phyloP scores from a whole-genome alignment of 2,113 vertebrate genomes.

The Heterotilapia buettikoferi region DNA sequence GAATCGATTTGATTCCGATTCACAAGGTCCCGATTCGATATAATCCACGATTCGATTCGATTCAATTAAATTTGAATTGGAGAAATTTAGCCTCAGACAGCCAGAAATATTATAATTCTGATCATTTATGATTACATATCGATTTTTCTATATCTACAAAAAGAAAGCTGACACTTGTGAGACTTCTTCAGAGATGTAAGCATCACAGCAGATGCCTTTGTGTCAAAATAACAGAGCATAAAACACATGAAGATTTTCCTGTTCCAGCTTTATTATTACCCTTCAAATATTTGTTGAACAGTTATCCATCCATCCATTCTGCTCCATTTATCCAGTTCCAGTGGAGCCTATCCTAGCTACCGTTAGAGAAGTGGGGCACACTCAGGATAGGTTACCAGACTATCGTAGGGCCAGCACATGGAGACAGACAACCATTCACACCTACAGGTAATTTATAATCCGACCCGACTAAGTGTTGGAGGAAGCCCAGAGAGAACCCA shows the following conservation, averaged over 20 bases:
- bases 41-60: not conserved
- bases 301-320: not conserved
- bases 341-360: not conserved
- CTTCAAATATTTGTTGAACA: not conserved
- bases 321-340: not conserved
- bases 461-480: not conserved
- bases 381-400: not conserved
- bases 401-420: not conserved
- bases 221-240: not conserved
- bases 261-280: not conserved
- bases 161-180: not conserved
- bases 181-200: rapidly evolving
- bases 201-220: not conserved
- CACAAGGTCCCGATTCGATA: not conserved
- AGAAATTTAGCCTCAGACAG: not conserved
- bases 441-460: not conserved
- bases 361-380: not conserved
- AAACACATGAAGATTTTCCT: rapidly evolving
- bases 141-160: not conserved
- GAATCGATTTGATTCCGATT: rapidly evolving
- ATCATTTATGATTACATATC: rapidly evolving
- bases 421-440: not conserved
- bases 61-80: not conserved
- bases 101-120: not conserved
- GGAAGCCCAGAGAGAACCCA: not conserved